These are phyloP conservation scores for Protophormia terraenovae DNA, from an alignment of 2,888 invertebrate species.

Conservation along the genomic window DNA sequence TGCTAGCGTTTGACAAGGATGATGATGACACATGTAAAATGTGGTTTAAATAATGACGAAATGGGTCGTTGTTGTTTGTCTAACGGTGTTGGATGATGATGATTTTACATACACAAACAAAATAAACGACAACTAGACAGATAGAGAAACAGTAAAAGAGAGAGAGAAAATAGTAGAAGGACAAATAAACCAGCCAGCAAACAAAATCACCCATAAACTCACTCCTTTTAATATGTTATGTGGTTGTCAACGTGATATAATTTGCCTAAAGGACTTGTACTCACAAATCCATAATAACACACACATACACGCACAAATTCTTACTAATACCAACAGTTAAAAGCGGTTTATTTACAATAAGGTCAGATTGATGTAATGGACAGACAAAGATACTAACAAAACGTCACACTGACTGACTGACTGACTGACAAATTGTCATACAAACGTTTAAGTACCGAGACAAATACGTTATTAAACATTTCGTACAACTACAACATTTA, in stretches of 20 bases:
- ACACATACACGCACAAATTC: not conserved
- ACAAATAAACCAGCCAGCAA: not conserved
- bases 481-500: conserved; percentile 3
- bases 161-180: not conserved
- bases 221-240: conserved; percentile 36
- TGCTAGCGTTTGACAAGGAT: conserved; percentile 61
- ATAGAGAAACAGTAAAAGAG: conserved; percentile 15
- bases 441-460: conserved; percentile 42
- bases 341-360: conserved; percentile 57
- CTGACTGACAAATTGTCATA: conserved; percentile 54
- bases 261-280: conserved; percentile 61
- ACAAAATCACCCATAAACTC: conserved; percentile 41
- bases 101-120: conserved; percentile 40
- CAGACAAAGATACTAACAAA: conserved; percentile 25
- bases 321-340: conserved; percentile 22
- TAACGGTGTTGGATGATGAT: conserved; percentile 45
- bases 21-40: conserved; percentile 78
- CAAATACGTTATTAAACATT: conserved; percentile 40
- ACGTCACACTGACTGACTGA: not conserved
- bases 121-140: conserved; percentile 42
- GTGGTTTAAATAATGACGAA: conserved; percentile 80
- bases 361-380: conserved; percentile 63
- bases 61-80: conserved; percentile 66
- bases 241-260: conserved; percentile 61
- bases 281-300: conserved; percentile 29